Base-by-base conservation (phyloP, 2,888 invertebrate genomes). In the Busseola fusca region DNA sequence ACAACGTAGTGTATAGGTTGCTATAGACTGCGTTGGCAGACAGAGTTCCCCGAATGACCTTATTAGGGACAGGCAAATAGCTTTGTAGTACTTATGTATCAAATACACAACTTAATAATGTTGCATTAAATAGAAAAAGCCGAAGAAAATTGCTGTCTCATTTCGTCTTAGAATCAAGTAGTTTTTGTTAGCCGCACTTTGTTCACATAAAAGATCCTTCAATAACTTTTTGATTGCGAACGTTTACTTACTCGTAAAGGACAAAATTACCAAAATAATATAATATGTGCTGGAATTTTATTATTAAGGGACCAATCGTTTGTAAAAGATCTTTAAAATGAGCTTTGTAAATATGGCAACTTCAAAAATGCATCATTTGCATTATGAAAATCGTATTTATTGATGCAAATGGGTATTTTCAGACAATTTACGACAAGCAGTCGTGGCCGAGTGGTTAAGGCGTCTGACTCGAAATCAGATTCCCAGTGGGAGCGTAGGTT, bases 401-500 rank as follows among this genome's bases (percentile, higher is more conserved):
- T 50, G 50, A 75, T 59, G 0, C 0, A 50, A 56, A 74, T 45
- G 45, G 37, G 57, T 65, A 63, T 69, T 82, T 87, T 80, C 12
- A 6, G 0, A 0, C 0, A 0, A 0, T 1, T 2, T 48, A 7
- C 25, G 18, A 4, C 27, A 34, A 93, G 97, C 97, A 97, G 97
- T 97, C 97, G 97, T 97, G 97, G 97, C 97, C 97, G 97, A 97
- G 97, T 97, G 97, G 97, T 97, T 97, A 97, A 97, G 97, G 97
- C 97, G 97, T 97, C 97, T 97, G 97, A 97, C 97, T 97, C 97
- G 97, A 97, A 97, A 97, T 97, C 97, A 97, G 97, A 97, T 97
- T 97, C 97, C 97, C 97, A 97, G 97, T 97, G 97, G 97, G 97
- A 97, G 97, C 97, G 97, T 97, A 97, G 97, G 97, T 97, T 97